Evolutionary conservation across 30 jellyfish, hydroid and myxozoan species (phyloP), one percentile per base, ranked within the genome.

Genomic region (Chironex yamaguchii): DNA sequence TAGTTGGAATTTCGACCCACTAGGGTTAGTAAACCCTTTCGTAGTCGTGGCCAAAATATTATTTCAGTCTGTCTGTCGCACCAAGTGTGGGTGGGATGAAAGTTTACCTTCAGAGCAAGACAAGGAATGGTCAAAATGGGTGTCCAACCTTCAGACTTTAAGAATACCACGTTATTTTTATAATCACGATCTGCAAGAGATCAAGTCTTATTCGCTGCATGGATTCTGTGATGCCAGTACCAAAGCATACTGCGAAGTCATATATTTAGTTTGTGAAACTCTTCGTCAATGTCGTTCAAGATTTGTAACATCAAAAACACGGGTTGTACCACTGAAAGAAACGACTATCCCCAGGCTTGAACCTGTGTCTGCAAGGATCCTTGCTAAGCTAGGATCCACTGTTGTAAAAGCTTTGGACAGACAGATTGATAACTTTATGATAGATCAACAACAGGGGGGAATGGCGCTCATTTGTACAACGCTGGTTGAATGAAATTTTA

Each of bases 61-160:
- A 20, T 33, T 79, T 9, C 68, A 79, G 34, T 69, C 54, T 20
- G 29, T 62, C 4, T 79, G 90, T 34, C 54, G 63, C 3, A 29
- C 29, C 26, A 79, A 58, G 85, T 22, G 54, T 17, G 82, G 35
- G 11, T 58, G 85, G 90, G 90, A 79, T 26, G 84, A 79, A 14
- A 82, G 62, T 24, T 1, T 79, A 24, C 54, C 79, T 48, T 52
- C 31, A 34, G 26, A 62, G 0, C 31, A 52, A 14, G 0, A 17
- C 34, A 23, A 1, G 27, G 26, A 36, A 58, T 79, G 81, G 81
- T 13, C 11, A 35, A 62, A 62, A 17, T 33, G 81, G 70, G 21
- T 62, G 3, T 30, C 2, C 4, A 36, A 53, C 49, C 26, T 79
- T 67, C 29, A 34, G 9, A 58, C 3, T 2, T 52, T 62, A 0